Base-by-base conservation (phyloP, 2,113 vertebrate genomes). In the Romanogobio albipinnatus region DNA sequence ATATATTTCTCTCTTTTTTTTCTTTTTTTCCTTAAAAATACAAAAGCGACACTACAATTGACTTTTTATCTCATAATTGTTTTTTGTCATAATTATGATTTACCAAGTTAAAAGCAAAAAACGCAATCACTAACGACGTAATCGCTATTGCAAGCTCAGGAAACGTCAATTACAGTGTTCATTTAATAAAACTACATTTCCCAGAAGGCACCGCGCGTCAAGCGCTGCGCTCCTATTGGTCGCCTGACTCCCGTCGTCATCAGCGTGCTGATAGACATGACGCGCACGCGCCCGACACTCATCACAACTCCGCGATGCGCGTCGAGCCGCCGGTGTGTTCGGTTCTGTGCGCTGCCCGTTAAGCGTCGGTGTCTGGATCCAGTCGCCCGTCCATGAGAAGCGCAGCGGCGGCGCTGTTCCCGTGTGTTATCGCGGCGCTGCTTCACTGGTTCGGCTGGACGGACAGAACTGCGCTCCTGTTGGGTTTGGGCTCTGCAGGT, bases 321-420 rank as follows among this genome's bases (percentile, higher is more conserved):
- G 61, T 22, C 33, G n/a, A 10, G 13, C 24, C 10, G 2, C 53
- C 84, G 75, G 61, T 82, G 78, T 81, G 87, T 81, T 87, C 43
- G 36, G 61, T 29, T 15, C 24, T 76, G 59, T 77, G 45, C 36
- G 26, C 49, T 9, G 62, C 26, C 80, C 86, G 89, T 91, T 89
- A 87, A 91, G 61, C 59, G 85, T 88, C 85, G 83, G 89, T 85
- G 53, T 62, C 84, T 86, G 86, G 86, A 87, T 90, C 88, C 89
- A 93, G 93, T 87, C 88, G 89, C 91, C 89, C 91, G 94, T 96
- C 97, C 95, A 97, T 97, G 97, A 96, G 96, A 93, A 96, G 95
- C 92, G 95, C 95, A 92, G 92, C 95, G 89, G 93, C 96, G 92
- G 85, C 95, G 90, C 85, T 95, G 92, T 93, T 95, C 87, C 95